Base-by-base conservation (phyloP, 2,888 invertebrate species). In the Lasioglossum leucozonium region DNA sequence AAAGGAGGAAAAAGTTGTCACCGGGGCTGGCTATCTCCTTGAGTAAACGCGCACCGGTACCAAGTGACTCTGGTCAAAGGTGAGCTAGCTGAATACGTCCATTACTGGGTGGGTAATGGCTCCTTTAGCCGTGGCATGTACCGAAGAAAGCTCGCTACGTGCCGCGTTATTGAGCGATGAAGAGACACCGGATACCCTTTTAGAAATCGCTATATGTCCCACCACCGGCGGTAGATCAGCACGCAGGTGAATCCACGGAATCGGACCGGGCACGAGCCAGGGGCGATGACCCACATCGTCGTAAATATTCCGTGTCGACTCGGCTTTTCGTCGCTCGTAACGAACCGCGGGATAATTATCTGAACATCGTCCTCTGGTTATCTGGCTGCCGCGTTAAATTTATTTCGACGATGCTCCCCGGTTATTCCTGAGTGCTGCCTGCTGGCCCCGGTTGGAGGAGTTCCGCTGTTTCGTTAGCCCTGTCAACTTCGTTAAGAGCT, bases 11-110 rank as follows among this genome's bases (percentile, higher is more conserved):
- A 89, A 89, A 82, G 86, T 85, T 87, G 86, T 90, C 90, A 89
- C 82, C 74, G 85, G 30, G 13, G 84, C 77, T 76, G 82, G 88
- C 91, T 92, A 93, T 93, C 91, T 93, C 47, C 88, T 88, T 91
- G 89, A 81, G 93, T 90, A 94, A 93, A 94, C 87, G 80, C 75
- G 86, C 87, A 87, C 89, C 84, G 77, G 89, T 88, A 86, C 87
- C 74, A 37, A 79, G 80, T 77, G 82, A 26, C 47, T 30, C 77
- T 87, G 90, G 92, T 93, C 92, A 92, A 93, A 93, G 93, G 91
- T 91, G 88, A 89, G 82, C 87, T 71, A 77, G 87, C 86, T 93
- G 93, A 94, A 94, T 93, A 91, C 93, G 88, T 92, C 91, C 91
- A 92, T 94, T 92, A 92, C 91, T 79, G 82, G 85, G 82, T 73